phyloP scores from a whole-genome alignment of 1,140 invertebrate species.

The Berghia stephanieae region DNA sequence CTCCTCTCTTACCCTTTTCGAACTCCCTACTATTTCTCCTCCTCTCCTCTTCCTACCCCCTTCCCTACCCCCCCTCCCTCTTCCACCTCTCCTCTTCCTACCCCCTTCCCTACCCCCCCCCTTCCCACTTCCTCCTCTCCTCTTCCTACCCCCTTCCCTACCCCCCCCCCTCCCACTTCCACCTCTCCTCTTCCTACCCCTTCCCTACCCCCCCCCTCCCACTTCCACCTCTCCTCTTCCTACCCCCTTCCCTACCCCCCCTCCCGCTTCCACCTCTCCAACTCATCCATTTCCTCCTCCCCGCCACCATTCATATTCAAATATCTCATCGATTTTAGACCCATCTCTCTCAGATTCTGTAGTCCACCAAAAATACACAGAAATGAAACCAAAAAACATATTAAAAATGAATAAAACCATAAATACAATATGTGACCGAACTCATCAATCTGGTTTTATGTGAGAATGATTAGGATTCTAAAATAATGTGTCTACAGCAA shows the following conservation, averaged over 20 bases:
- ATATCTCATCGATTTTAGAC: not conserved
- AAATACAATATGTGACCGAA: not conserved
- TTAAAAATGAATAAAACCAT: not conserved
- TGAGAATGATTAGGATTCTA: too few relatives aligned
- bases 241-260: not conserved
- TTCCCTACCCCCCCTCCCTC: not conserved
- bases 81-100: not conserved
- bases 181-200: not conserved
- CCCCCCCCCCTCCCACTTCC: not conserved
- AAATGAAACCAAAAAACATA: not conserved
- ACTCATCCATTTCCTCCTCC: not conserved
- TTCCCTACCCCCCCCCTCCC: not conserved
- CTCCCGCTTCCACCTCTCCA: not conserved
- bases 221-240: not conserved
- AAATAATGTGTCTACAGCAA: too few relatives aligned
- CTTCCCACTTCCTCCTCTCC: not conserved
- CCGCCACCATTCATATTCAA: not conserved
- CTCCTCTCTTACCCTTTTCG: not conserved
- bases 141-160: conserved; percentile 5
- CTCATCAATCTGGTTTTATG: too few relatives aligned
- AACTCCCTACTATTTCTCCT: not conserved
- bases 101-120: not conserved
- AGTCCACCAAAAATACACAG: not conserved
- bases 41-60: not conserved
- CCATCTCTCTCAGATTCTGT: not conserved